phyloP scores from a whole-genome alignment of 2,113 vertebrate species.

The Pseudorasbora parva region DNA sequence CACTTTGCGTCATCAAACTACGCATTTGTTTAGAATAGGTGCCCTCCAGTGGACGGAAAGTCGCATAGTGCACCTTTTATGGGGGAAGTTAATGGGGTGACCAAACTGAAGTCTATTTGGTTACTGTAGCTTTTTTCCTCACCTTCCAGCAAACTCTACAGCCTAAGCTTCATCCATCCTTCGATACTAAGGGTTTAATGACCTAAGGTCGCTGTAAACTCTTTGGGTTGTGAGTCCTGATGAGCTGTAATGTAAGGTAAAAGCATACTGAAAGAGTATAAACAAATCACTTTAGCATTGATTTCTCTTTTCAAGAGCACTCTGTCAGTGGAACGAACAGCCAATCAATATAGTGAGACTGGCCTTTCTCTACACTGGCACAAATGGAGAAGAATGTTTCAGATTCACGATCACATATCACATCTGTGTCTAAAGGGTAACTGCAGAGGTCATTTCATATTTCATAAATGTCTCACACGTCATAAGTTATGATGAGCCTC shows the following conservation, averaged over 20 bases:
- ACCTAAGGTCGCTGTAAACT: neutral
- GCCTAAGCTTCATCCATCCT: neutral
- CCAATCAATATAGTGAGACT: slow-evolving; percentile 64
- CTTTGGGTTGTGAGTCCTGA: slow-evolving; percentile 33
- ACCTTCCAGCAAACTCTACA: neutral
- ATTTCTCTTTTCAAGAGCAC: slow-evolving; percentile 65
- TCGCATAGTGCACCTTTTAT: no score
- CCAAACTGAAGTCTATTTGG: neutral
- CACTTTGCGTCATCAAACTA: no score
- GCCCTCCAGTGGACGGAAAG: no score
- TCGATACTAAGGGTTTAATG: neutral
- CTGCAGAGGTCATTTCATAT: slow-evolving; percentile 27
- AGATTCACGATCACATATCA: slow-evolving; percentile 43
- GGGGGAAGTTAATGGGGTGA: neutral
- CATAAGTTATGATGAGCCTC: neutral
- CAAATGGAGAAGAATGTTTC: slow-evolving; percentile 51
- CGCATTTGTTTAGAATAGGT: no score
- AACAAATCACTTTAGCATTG: slow-evolving; percentile 71
- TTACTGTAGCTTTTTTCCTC: neutral
- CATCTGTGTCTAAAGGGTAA: slow-evolving; percentile 52
- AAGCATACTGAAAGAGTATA: slow-evolving; percentile 51
- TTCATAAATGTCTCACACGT: neutral
- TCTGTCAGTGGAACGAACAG: slow-evolving; percentile 62
- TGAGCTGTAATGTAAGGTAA: slow-evolving; percentile 52
- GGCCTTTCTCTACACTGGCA: slow-evolving; percentile 48